Evolutionary conservation across 2,113 vertebrate genomes (phyloP), one percentile per base, ranked within the genome.

Genomic region (Spheniscus mendiculus): DNA sequence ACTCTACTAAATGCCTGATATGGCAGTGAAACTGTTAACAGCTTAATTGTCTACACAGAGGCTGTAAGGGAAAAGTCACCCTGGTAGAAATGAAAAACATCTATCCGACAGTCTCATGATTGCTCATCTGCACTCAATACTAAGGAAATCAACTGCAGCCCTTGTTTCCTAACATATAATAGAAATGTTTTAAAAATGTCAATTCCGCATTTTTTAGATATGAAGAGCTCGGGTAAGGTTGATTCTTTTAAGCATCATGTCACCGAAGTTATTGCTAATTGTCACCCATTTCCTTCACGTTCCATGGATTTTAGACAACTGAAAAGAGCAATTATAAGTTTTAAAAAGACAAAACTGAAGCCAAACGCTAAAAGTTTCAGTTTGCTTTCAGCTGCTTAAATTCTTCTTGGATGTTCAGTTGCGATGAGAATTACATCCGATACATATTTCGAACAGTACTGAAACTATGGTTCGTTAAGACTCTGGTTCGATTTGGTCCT

Each of bases 81-180:
- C 50, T 17, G 47, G 22, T 1, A 29, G 83, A 47, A 89, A 72
- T 12, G 6, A 42, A 66, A 82, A 71, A 3, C 55, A 34, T 15
- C 44, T 29, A 30, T 11, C 45, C n/a, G 21, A 89, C 12, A 44
- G 55, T 10, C 13, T 69, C n/a, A 15, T 0, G 0, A 25, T 1
- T 49, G 50, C 55, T 80, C 63, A 44, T 47, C 70, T 38, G 44
- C 20, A n/a, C 18, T 73, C 2, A 0, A 11, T 10, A 53, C 4
- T 19, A 61, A 34, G 21, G 56, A 50, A 61, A 65, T 20, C 32
- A 59, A 25, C 49, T 18, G 34, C 44, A 93, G 53, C 19, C 50
- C 38, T 44, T 11, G 10, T 29, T 83, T 45, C 38, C 52, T 36
- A 38, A 25, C 36, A 36, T 1, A 7, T 1, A 30, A 42, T 0